These are phyloP conservation scores for Lepidocyrtinus sp. DNA, from an alignment of 2,888 invertebrate species.

Conservation along the genomic window DNA sequence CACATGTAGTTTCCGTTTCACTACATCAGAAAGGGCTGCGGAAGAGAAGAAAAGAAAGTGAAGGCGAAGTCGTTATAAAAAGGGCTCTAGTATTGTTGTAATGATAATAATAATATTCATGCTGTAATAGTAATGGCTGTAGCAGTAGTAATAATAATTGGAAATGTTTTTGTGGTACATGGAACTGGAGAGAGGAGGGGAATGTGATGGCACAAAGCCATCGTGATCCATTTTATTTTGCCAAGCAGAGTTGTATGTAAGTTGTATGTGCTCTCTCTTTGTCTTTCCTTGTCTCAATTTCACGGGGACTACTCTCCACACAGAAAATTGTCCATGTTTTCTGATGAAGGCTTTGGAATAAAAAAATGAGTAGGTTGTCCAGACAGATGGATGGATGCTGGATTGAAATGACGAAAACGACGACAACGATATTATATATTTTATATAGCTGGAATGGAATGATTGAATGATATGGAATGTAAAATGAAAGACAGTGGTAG, in stretches of 20 bases:
- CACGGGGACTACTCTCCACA: slow-evolving; percentile 41
- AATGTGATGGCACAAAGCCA: slow-evolving; percentile 26
- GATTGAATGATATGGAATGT: background rate
- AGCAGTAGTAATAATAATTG: slow-evolving; percentile 8
- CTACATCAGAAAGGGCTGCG: background rate
- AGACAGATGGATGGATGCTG: slow-evolving; percentile 1
- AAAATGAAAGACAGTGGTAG: no score
- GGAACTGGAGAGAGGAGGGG: background rate
- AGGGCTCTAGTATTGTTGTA: background rate
- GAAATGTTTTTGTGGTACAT: background rate
- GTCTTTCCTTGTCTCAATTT: slow-evolving; percentile 34
- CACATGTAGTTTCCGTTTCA: background rate
- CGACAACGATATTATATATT: background rate
- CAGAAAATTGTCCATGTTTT: background rate
- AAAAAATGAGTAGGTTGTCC: background rate
- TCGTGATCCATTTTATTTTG: background rate
- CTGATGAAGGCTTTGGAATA: background rate
- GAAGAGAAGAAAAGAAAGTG: slow-evolving; percentile 20
- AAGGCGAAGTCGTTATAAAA: slow-evolving; percentile 4
- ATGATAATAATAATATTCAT: slow-evolving; percentile 30
- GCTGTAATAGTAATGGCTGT: slow-evolving; percentile 12
- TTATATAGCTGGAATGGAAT: background rate
- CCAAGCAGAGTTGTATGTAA: background rate
- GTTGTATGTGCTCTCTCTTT: background rate
- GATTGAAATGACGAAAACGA: background rate